phyloP scores from a whole-genome alignment of 2,888 invertebrate genomes.

The Megastigmus dorsalis region DNA sequence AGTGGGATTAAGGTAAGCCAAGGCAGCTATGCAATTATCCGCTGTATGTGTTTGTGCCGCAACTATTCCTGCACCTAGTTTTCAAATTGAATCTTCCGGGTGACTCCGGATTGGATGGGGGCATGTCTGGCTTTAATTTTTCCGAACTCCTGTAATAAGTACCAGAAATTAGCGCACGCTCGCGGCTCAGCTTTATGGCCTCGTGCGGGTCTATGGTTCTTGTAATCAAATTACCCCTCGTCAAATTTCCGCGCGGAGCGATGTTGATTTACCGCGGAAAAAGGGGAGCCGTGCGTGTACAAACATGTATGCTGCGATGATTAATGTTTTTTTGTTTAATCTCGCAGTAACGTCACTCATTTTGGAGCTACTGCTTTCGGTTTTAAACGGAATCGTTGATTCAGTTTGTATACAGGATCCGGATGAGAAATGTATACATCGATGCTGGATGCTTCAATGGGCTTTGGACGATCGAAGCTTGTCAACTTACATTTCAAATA shows the following conservation, averaged over 20 bases:
- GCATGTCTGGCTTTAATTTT: slow-evolving; percentile 13
- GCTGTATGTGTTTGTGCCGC: not conserved
- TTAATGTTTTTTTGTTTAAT: too few relatives aligned
- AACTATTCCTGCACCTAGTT: not conserved
- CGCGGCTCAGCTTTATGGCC: not conserved
- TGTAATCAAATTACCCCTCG: slow-evolving; percentile 6
- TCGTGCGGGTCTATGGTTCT: not conserved
- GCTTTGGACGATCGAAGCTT: too few relatives aligned
- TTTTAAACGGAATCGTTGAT: not conserved
- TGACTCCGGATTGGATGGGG: too few relatives aligned
- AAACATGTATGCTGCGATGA: not conserved
- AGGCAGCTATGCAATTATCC: not conserved
- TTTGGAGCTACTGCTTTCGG: not conserved
- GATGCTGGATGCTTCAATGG: too few relatives aligned
- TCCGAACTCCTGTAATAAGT: too few relatives aligned
- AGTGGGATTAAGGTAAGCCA: not conserved
- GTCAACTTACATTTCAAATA: too few relatives aligned
- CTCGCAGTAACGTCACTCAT: too few relatives aligned
- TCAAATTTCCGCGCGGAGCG: not conserved
- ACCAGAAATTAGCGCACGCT: slow-evolving; percentile 9
- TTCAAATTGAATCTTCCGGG: slow-evolving; percentile 29
- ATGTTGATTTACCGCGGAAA: too few relatives aligned
- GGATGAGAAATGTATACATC: too few relatives aligned
- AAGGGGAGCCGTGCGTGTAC: not conserved
- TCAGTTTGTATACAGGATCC: too few relatives aligned